phyloP scores from a whole-genome alignment of 2,113 vertebrate genomes.

The Prionailurus viverrinus region DNA sequence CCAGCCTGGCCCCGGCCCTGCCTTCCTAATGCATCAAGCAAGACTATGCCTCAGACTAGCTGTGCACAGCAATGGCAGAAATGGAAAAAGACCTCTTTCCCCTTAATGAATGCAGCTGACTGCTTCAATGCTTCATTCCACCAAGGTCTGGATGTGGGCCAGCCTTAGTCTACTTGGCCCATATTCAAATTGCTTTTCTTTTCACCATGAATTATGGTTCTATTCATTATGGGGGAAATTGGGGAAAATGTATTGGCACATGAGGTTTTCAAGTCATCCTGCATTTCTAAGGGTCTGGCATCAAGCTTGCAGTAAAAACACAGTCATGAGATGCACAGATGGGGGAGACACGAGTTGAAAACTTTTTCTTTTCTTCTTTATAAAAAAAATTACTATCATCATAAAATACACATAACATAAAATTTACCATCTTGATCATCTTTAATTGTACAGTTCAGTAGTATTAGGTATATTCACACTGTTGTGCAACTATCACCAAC shows the following conservation, averaged over 20 bases:
- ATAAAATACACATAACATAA: not conserved
- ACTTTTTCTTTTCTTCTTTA: not conserved
- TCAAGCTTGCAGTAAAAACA: not conserved
- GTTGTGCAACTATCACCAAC: not conserved
- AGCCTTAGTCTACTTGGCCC: not conserved
- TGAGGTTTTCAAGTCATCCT: not conserved
- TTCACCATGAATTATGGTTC: not conserved
- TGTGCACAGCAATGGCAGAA: not conserved
- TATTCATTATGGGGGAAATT: not conserved
- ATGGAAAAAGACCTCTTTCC: not conserved
- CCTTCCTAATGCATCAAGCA: not conserved
- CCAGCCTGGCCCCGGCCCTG: not conserved
- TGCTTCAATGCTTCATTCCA: not conserved
- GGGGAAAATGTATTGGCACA: not conserved
- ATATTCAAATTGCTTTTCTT: slow-evolving; percentile 24
- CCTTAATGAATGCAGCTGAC: not conserved
- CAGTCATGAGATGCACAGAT: not conserved
- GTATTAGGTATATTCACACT: not conserved
- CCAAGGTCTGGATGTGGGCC: not conserved
- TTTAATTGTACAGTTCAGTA: not conserved
- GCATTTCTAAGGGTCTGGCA: not conserved
- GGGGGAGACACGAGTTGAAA: not conserved
- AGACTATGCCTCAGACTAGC: not conserved
- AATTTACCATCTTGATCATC: not conserved
- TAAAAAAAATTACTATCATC: not conserved